These are phyloP conservation scores for Coregonus sp. DNA, from an alignment of 2,797 vertebrate species.

Conservation along the genomic window DNA sequence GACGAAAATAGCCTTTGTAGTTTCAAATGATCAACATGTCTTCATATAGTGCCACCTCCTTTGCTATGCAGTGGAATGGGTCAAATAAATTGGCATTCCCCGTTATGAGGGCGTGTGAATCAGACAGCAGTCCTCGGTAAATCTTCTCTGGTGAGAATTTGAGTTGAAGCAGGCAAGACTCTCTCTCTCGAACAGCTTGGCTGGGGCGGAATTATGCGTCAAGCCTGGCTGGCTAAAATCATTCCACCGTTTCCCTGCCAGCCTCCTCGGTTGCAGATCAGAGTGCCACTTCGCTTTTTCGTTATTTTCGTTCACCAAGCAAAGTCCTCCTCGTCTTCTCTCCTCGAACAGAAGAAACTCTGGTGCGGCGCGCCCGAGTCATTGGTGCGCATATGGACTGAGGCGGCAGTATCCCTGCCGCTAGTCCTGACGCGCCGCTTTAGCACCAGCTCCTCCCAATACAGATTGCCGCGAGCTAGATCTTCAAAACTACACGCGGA, in stretches of 20 bases:
- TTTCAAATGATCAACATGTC: neutral
- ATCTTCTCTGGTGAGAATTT: slow-evolving; percentile 65
- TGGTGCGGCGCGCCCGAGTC: slow-evolving; percentile 57
- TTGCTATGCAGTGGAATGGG: neutral
- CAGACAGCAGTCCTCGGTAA: slow-evolving; percentile 50
- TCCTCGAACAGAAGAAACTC: slow-evolving; percentile 3
- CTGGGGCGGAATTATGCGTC: slow-evolving; percentile 75
- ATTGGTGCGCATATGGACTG: slow-evolving; percentile 46
- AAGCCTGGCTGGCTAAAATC: slow-evolving; percentile 58
- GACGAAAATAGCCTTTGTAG: neutral
- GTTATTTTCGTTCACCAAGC: neutral
- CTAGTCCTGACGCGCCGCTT: slow-evolving; percentile 38
- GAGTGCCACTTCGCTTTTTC: slow-evolving; percentile 17
- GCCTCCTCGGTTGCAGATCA: slow-evolving; percentile 32
- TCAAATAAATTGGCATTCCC: neutral
- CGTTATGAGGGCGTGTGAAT: slow-evolving; percentile 24
- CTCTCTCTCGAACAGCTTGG: slow-evolving; percentile 57
- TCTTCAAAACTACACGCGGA: slow-evolving; percentile 55
- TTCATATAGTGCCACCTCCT: neutral
- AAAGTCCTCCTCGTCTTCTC: neutral
- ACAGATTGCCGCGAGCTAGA: slow-evolving; percentile 54
- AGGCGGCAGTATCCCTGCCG: slow-evolving; percentile 37
- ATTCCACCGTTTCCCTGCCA: slow-evolving; percentile 52
- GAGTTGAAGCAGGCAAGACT: slow-evolving; percentile 61
- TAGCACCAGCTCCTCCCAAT: slow-evolving; percentile 65